These are phyloP conservation scores for Kryptolebias ocellatus DNA, from an alignment of 2,797 vertebrate genomes.

Conservation along the genomic window DNA sequence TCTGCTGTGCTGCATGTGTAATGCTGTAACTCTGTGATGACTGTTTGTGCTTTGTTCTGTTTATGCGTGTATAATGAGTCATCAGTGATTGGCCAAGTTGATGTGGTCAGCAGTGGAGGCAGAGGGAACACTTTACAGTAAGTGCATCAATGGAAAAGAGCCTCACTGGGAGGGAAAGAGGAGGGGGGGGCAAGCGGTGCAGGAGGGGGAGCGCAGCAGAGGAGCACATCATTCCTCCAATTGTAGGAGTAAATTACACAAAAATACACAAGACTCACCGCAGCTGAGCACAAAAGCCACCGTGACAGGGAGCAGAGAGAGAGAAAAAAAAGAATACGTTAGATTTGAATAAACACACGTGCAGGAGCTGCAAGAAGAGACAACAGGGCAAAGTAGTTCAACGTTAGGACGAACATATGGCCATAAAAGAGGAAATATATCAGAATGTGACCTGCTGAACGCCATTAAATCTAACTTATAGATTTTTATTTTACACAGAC, in stretches of 20 bases:
- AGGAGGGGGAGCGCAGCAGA: slow-evolving; percentile 34
- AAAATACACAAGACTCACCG: slow-evolving; percentile 78
- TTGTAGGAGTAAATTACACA: slow-evolving; percentile 80
- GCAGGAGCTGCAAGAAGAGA: slow-evolving; percentile 68
- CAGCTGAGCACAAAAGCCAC: slow-evolving; percentile 76
- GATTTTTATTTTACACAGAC: slow-evolving; percentile 16
- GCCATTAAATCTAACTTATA: slow-evolving; percentile 10
- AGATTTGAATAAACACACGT: slow-evolving; percentile 79
- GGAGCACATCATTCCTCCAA: slow-evolving; percentile 73
- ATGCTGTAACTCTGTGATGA: slow-evolving; percentile 65
- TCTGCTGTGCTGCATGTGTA: slow-evolving; percentile 56
- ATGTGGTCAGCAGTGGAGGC: slow-evolving; percentile 74
- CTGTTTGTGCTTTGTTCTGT: slow-evolving; percentile 78
- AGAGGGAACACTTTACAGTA: slow-evolving; percentile 76
- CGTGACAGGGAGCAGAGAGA: slow-evolving; percentile 56
- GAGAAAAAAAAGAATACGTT: slow-evolving; percentile 54
- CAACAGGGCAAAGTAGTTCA: slow-evolving; percentile 65
- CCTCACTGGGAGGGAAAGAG: slow-evolving; percentile 48
- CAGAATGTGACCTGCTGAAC: neutral
- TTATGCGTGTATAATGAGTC: slow-evolving; percentile 79
- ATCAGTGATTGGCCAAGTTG: slow-evolving; percentile 77
- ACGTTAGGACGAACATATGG: slow-evolving; percentile 34
- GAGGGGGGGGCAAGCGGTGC: slow-evolving; percentile 1
- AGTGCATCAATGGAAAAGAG: slow-evolving; percentile 77
- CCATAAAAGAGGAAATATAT: slow-evolving; percentile 27